Evolutionary conservation across 2,797 vertebrate genomes (phyloP), one percentile per base, ranked within the genome.

Genomic region (Glossophaga mutica): DNA sequence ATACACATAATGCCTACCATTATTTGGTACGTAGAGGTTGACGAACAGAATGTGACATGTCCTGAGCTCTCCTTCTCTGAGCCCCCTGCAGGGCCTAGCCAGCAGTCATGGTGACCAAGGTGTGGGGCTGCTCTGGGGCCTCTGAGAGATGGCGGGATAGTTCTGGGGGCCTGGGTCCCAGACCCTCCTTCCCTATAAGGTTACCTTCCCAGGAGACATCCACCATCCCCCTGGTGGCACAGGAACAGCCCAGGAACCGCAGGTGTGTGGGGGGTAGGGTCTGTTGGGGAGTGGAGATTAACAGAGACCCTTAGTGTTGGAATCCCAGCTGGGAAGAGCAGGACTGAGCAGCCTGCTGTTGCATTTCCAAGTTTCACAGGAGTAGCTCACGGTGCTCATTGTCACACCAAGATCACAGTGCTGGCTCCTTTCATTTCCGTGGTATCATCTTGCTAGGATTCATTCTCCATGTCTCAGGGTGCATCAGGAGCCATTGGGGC

Each of bases 371-470:
- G 83, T 79, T 89, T 86, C 76, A 2, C 0, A 7, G 10, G n/a
- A 86, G 76, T 34, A 77, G 59, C 70, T 62, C 67, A 11, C 24
- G 3, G 5, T 1, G 37, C 19, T 82, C 65, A 15, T 71, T 42
- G 77, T 39, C 82, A 87, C n/a, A 8, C 26, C 52, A 42, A 67
- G 87, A 74, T 93, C 67, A 6, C 55, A 19, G 10, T 0, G 2
- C 83, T 22, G 44, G n/a, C n/a, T 76, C 57, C 89, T 67, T 86
- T 84, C 65, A 8, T 19, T 42, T 32, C 87, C 34, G 32, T 39
- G 57, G 12, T 57, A 22, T 83, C 86, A 70, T 26, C 88, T 52
- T 68, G 52, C 73, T 29, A 18, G 74, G 93, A 86, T 62, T 88
- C 88, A 76, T 73, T 39, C 44, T 1, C 46, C 78, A n/a, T 21